These are phyloP conservation scores for Psilopsiagon aymara DNA, from an alignment of 2,113 vertebrate genomes.

Conservation along the genomic window DNA sequence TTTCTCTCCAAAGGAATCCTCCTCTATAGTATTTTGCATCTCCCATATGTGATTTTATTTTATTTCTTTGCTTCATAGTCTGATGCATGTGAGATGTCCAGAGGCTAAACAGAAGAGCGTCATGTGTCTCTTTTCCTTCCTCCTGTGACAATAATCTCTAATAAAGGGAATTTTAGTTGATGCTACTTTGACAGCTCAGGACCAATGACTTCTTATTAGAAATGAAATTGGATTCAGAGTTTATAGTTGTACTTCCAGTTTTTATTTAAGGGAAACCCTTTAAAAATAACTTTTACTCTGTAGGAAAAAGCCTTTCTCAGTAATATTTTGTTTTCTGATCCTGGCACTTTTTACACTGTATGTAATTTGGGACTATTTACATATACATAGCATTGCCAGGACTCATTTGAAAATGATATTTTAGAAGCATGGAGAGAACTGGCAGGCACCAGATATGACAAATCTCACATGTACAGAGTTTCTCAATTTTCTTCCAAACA, in stretches of 20 bases:
- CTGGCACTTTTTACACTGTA: background rate
- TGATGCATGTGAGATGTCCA: background rate
- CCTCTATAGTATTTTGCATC: background rate
- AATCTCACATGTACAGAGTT: background rate
- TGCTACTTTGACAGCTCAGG: background rate
- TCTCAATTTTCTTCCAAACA: slow-evolving; percentile 4
- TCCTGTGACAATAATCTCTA: background rate
- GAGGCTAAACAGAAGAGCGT: background rate
- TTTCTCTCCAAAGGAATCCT: background rate
- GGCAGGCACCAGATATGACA: background rate
- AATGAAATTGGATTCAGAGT: background rate
- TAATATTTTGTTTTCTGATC: background rate
- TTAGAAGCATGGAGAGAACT: slow-evolving; percentile 22
- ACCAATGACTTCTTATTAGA: background rate
- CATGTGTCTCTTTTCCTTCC: background rate
- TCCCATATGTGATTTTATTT: background rate
- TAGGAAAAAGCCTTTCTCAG: background rate
- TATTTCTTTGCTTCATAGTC: background rate
- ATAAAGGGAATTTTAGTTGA: background rate
- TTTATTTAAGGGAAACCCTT: background rate
- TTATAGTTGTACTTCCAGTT: background rate
- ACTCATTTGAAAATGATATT: slow-evolving; percentile 3
- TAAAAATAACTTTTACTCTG: background rate
- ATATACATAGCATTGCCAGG: background rate
- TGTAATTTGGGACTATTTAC: background rate